Percentiles rank a stretch among this genome's conserved stretches.
phyloP scores from a whole-genome alignment of 2,888 invertebrate species.

The Pyralis farinalis region DNA sequence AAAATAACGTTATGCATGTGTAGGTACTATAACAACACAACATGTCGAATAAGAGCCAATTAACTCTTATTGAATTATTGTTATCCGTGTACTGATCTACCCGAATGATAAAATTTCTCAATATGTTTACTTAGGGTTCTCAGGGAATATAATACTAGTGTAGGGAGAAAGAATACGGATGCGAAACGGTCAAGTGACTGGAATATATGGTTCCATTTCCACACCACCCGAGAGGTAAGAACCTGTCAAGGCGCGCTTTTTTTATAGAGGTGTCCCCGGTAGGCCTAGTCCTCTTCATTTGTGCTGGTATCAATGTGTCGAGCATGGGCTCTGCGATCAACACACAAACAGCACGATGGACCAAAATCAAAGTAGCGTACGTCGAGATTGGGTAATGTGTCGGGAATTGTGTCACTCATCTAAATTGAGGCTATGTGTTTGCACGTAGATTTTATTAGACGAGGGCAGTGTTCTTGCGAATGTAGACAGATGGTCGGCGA shows the following conservation, averaged over 20 bases:
- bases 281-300: constrained; percentile 71
- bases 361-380: constrained; percentile 52
- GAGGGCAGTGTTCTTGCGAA: constrained; percentile 59
- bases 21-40: too few relatives aligned
- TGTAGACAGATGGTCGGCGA: constrained; percentile 53
- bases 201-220: constrained; percentile 57
- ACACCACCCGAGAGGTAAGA: constrained; percentile 76
- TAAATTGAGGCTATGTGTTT: constrained; percentile 67
- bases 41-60: not conserved
- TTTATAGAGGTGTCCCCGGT: constrained; percentile 76
- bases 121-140: not conserved
- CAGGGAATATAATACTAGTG: not conserved
- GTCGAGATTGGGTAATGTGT: constrained; percentile 66
- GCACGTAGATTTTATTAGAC: constrained; percentile 56
- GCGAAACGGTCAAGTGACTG: too few relatives aligned
- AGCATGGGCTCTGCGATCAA: constrained; percentile 13
- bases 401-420: constrained; percentile 75
- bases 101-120: not conserved
- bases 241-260: constrained; percentile 72
- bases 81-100: not conserved
- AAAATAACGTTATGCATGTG: too few relatives aligned
- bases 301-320: too few relatives aligned
- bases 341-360: constrained; percentile 23
- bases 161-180: too few relatives aligned
- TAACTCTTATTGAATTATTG: not conserved